A percentile compares a stretch with the other conserved stretches of the same genome.
Conservation (phyloP, 2,888 invertebrate genomes). For the Syrphus vitripennis region DNA sequence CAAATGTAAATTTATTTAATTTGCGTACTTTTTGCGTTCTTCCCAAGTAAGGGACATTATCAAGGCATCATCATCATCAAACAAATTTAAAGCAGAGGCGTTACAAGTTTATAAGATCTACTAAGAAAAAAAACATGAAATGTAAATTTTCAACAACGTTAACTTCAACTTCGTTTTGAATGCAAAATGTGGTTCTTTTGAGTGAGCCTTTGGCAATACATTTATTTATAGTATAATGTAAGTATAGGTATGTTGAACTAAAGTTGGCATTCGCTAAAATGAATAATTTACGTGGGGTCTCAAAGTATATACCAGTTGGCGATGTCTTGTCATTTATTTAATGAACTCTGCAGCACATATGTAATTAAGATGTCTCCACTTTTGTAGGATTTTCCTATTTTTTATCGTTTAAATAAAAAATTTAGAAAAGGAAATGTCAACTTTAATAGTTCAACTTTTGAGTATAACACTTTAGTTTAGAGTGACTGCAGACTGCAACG, state of each 20-base stretch:
- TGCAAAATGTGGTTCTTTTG: background rate
- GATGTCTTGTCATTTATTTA: constrained; percentile 34
- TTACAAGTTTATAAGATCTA: constrained; percentile 39
- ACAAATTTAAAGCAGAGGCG: constrained; percentile 46
- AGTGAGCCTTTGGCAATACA: constrained; percentile 20
- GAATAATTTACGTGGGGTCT: constrained; percentile 51
- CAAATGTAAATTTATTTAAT: background rate
- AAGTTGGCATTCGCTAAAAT: background rate
- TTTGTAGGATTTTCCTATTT: background rate
- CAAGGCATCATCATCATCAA: background rate
- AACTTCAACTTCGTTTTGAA: background rate
- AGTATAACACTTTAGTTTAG: background rate
- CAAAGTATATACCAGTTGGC: constrained; percentile 21
- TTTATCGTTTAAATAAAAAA: background rate
- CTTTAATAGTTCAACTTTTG: background rate
- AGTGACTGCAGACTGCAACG: background rate
- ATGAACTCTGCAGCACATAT: constrained; percentile 12
- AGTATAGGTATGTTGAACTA: too few species aligned
- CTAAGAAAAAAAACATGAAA: constrained; percentile 47
- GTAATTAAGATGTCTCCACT: constrained; percentile 41
- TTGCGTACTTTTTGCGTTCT: background rate
- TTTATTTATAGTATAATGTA: background rate
- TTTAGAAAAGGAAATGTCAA: background rate
- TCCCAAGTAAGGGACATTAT: background rate
- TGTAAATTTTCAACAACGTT: constrained; percentile 33